Evolutionary conservation across 1,140 invertebrate genomes (phyloP).

Genomic region (Drosophila athabasca): DNA sequence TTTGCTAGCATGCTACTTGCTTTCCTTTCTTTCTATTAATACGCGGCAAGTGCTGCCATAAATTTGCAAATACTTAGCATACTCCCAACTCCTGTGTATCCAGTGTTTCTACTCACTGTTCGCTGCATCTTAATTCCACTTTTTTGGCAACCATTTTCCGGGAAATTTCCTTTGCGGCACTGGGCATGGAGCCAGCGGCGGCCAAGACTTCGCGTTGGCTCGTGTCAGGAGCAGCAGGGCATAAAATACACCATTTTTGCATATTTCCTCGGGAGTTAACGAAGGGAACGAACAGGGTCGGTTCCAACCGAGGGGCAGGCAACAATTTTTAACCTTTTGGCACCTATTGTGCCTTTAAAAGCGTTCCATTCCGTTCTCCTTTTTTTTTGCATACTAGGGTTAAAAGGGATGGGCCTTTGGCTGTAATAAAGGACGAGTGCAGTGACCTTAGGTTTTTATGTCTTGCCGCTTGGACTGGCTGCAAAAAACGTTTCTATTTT

Average conservation of each 20-base stretch:
- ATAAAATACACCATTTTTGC: conserved; percentile 13
- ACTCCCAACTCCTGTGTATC: background rate
- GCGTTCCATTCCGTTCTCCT: conserved; percentile 9
- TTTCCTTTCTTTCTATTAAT: conserved; percentile 29
- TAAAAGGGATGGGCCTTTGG: conserved; percentile 1
- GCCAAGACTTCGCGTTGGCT: conserved; percentile 18
- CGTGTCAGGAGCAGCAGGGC: conserved; percentile 14
- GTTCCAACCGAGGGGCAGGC: conserved; percentile 34
- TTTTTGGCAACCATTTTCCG: conserved; percentile 48
- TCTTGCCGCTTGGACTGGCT: conserved; percentile 29
- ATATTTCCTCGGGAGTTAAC: no score
- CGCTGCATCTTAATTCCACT: conserved; percentile 56
- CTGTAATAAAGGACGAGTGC: conserved; percentile 62
- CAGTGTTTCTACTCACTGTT: background rate
- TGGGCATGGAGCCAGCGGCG: conserved; percentile 2
- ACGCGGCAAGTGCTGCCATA: conserved; percentile 43
- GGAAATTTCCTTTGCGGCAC: conserved; percentile 31
- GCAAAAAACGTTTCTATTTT: conserved; percentile 56
- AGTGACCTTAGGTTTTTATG: conserved; percentile 71
- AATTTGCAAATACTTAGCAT: conserved; percentile 70
- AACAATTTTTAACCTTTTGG: conserved; percentile 69
- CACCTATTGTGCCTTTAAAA: conserved; percentile 64
- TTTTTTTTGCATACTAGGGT: conserved; percentile 14
- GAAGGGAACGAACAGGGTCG: conserved; percentile 20
- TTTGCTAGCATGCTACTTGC: conserved; percentile 22